Conservation (phyloP, 2,797 vertebrate species). For the Acanthiza pusilla region DNA sequence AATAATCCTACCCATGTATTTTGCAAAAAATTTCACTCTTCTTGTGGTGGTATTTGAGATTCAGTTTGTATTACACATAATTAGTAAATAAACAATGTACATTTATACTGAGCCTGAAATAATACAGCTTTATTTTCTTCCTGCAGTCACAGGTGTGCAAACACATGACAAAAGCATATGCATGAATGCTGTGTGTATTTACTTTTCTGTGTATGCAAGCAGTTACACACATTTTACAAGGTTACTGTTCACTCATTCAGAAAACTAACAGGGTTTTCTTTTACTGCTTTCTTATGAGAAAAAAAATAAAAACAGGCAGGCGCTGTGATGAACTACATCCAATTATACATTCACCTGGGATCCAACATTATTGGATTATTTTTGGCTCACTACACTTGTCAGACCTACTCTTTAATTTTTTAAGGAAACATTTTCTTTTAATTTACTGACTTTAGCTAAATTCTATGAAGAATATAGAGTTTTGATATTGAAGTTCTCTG, state of each 20-base stretch:
- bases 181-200: not conserved
- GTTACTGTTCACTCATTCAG: conserved; percentile 44
- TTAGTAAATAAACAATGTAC: not conserved
- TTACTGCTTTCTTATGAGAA: not conserved
- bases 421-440: not conserved
- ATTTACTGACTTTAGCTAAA: not conserved
- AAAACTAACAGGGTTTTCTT: conserved; percentile 27
- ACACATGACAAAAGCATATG: conserved; percentile 17
- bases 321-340: not conserved
- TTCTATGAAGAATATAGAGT: not conserved
- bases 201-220: not conserved
- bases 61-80: not conserved
- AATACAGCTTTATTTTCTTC: not conserved
- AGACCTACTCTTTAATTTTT: not conserved
- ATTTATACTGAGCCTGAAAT: not conserved
- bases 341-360: conserved; percentile 26
- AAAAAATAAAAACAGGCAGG: not conserved
- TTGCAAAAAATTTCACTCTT: not conserved
- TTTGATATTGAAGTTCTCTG: not conserved
- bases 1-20: not conserved
- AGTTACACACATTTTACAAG: conserved; percentile 26
- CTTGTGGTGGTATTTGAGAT: not conserved
- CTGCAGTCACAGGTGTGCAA: conserved; percentile 10
- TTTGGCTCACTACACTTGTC: conserved; percentile 3
- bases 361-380: conserved; percentile 20